Evolutionary conservation across 2,113 vertebrate species (phyloP).

Genomic region (Daphoenositta chrysoptera): DNA sequence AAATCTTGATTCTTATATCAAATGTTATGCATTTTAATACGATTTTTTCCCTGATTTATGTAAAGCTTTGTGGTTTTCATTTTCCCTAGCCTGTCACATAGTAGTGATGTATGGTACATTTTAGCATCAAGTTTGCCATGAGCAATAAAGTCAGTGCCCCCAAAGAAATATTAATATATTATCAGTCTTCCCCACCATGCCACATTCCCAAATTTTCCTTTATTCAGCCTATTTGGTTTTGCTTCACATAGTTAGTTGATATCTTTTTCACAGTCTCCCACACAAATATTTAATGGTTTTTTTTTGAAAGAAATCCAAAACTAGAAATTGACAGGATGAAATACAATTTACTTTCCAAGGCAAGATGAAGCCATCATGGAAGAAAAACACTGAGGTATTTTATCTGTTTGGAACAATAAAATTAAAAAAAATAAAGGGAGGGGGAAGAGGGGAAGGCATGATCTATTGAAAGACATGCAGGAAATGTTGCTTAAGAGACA

Average conservation of each 20-base stretch:
- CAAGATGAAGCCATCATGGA: neutral
- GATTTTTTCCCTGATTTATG: constrained; percentile 73
- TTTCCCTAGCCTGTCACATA: constrained; percentile 68
- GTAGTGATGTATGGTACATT: constrained; percentile 64
- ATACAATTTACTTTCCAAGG: neutral
- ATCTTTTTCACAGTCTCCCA: constrained; percentile 25
- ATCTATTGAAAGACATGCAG: neutral
- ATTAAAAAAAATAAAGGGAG: neutral
- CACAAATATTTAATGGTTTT: constrained; percentile 60
- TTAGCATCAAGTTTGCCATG: constrained; percentile 61
- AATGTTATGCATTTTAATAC: constrained; percentile 72
- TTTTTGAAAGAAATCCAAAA: constrained; percentile 16
- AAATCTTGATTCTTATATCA: constrained; percentile 70
- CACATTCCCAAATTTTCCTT: constrained; percentile 33
- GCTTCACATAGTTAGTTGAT: constrained; percentile 30
- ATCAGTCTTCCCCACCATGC: constrained; percentile 24
- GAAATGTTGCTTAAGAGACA: neutral
- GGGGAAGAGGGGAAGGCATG: neutral
- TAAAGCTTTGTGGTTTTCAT: constrained; percentile 76
- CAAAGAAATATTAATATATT: constrained; percentile 71
- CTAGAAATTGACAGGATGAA: constrained; percentile 16
- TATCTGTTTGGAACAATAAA: neutral
- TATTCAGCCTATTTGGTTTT: constrained; percentile 63
- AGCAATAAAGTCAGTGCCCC: constrained; percentile 64
- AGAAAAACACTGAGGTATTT: neutral